Evolutionary conservation across 2,888 invertebrate species (phyloP).

Genomic region (Eupithecia pulchellata): DNA sequence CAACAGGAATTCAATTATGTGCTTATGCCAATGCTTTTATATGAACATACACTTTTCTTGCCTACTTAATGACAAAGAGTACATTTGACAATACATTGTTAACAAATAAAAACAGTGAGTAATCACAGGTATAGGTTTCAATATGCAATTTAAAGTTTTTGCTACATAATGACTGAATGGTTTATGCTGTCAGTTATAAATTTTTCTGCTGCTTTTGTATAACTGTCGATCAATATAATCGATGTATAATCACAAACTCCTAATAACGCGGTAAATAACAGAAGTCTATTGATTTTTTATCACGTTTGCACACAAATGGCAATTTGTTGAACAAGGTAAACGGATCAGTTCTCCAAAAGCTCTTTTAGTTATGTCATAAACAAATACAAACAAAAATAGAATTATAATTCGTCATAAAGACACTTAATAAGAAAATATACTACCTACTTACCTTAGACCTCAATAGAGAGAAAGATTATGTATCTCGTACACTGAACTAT

Average conservation of each 20-base stretch:
- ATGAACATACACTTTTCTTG: neutral
- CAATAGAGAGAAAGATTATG: too few species aligned
- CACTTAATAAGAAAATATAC: too few species aligned
- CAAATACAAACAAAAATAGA: too few species aligned
- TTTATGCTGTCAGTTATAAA: slow-evolving; percentile 50
- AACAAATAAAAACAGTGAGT: slow-evolving; percentile 45
- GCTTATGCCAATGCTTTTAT: neutral
- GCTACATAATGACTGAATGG: slow-evolving; percentile 52
- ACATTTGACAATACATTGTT: slow-evolving; percentile 39
- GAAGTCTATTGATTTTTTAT: neutral
- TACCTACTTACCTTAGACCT: too few species aligned
- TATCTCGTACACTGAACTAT: too few species aligned
- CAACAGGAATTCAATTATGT: too few species aligned
- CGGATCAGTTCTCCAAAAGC: neutral
- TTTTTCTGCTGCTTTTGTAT: slow-evolving; percentile 49
- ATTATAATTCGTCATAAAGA: too few species aligned
- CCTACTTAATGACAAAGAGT: neutral
- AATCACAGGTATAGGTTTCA: slow-evolving; percentile 62
- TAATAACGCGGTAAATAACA: neutral
- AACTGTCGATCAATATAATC: slow-evolving; percentile 55
- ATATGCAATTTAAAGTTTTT: slow-evolving; percentile 63
- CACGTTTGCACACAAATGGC: neutral
- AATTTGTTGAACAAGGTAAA: neutral
- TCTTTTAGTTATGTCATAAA: neutral
- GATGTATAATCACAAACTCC: neutral